Evolutionary conservation across 2,113 vertebrate genomes (phyloP), one percentile per base, ranked within the genome.

Genomic region (Pitta sordida): DNA sequence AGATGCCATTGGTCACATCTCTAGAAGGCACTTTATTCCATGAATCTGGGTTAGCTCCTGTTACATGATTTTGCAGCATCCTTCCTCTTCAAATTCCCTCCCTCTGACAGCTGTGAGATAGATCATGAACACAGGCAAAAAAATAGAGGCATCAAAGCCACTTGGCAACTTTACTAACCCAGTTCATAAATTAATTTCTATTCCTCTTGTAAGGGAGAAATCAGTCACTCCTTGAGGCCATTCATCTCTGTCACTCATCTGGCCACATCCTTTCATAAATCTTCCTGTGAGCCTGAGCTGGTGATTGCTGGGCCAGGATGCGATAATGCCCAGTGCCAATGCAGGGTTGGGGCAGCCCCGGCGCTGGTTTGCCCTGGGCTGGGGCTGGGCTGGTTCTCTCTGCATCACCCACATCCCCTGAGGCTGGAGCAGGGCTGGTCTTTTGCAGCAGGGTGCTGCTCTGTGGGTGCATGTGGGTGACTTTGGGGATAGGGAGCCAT

Each of bases 261-360:
- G 85, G 82, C 82, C 82, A 52, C 75, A 91, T 95, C 94, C 91
- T 83, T 83, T 67, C 96, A 92, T 94, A 83, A 94, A 94, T 95
- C 91, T 83, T 62, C 82, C 85, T 19, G 7, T 44, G 29, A 73
- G 70, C 7, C 95, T 84, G 79, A 70, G 30, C 93, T 91, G 91
- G 51, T 83, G 95, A 52, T 56, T 51, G 56, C 89, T 67, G 90
- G 89, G 52, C 65, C 41, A 34, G 41, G 88, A 39, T 46, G 73
- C 34, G 60, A 3, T 5, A 32, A 26, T 0, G 10, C 48, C 56
- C 1, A 5, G 48, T n/a, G 84, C 53, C 80, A 67, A 70, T 2
- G 13, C 37, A 3, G 44, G 81, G 51, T 14, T 1, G 2, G 52
- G 79, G 43, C 80, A 73, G 71, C 58, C 62, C 75, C 0, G 1